These are phyloP conservation scores for Drosophila prostipennis DNA, from an alignment of 2,888 invertebrate genomes.

Conservation along the genomic window DNA sequence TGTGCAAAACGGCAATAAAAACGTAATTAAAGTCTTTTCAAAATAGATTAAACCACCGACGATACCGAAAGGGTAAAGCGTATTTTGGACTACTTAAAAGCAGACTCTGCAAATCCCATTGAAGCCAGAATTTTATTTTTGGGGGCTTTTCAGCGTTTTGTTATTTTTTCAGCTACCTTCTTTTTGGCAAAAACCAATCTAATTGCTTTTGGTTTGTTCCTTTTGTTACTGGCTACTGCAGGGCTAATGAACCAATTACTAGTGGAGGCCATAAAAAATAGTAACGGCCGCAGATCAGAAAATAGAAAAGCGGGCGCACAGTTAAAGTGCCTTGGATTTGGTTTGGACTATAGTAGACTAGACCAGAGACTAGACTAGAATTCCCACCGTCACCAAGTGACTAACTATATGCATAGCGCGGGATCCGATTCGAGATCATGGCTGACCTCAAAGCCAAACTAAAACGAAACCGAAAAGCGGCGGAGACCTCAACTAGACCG, in stretches of 20 bases:
- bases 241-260: constrained; percentile 79
- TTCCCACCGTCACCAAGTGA: constrained; percentile 67
- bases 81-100: constrained; percentile 56
- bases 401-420: constrained; percentile 49
- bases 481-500: constrained; percentile 70
- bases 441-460: constrained; percentile 72
- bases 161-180: neutral
- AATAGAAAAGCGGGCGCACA: constrained; percentile 52
- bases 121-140: constrained; percentile 2
- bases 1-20: constrained; percentile 12
- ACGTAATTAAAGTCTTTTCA: constrained; percentile 16
- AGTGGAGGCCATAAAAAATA: constrained; percentile 69
- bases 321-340: constrained; percentile 51
- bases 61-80: constrained; percentile 24
- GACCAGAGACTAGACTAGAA: constrained; percentile 55
- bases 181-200: constrained; percentile 44
- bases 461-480: constrained; percentile 75
- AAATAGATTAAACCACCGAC: constrained; percentile 4
- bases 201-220: constrained; percentile 55
- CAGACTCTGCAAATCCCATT: constrained; percentile 40
- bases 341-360: constrained; percentile 42
- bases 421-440: constrained; percentile 61
- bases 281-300: constrained; percentile 37
- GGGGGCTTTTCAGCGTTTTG: neutral
- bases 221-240: constrained; percentile 50